A percentile compares a stretch with the other conserved stretches of the same genome.
These are phyloP conservation scores for Lacerta bilineata DNA, from an alignment of 2,797 vertebrate species.

Conservation along the genomic window DNA sequence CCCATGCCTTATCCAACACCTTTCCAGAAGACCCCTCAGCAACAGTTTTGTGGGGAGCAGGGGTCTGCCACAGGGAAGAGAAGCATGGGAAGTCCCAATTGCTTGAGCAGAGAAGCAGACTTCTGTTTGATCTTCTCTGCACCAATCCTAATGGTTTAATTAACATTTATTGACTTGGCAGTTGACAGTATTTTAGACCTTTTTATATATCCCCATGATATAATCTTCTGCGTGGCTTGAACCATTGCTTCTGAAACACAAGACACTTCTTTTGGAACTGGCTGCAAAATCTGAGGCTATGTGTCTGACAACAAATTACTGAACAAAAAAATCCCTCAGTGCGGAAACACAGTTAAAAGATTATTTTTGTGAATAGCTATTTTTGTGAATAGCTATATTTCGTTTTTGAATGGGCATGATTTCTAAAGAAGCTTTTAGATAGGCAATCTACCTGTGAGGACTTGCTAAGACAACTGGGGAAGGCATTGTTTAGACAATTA, in stretches of 20 bases:
- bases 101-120: not conserved
- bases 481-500: slow-evolving; percentile 43
- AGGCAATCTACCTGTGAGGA: slow-evolving; percentile 62
- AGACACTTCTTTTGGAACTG: slow-evolving; percentile 64
- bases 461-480: slow-evolving; percentile 67
- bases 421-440: slow-evolving; percentile 72
- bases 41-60: not conserved
- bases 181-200: not conserved
- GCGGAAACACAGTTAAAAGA: slow-evolving; percentile 64
- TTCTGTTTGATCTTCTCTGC: not conserved
- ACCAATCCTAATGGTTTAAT: not conserved
- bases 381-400: slow-evolving; percentile 69
- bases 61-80: no score
- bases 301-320: slow-evolving; percentile 74
- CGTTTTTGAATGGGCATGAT: slow-evolving; percentile 57
- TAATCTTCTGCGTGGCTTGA: not conserved
- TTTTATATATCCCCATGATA: not conserved
- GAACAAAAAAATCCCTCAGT: slow-evolving; percentile 61
- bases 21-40: not conserved
- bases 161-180: not conserved
- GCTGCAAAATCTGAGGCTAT: slow-evolving; percentile 64
- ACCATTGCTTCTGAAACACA: slow-evolving; percentile 60
- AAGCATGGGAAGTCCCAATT: not conserved
- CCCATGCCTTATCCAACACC: not conserved
- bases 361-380: slow-evolving; percentile 70